These are phyloP conservation scores for Nothocercus julius DNA, from an alignment of 2,113 vertebrate genomes.

Conservation along the genomic window DNA sequence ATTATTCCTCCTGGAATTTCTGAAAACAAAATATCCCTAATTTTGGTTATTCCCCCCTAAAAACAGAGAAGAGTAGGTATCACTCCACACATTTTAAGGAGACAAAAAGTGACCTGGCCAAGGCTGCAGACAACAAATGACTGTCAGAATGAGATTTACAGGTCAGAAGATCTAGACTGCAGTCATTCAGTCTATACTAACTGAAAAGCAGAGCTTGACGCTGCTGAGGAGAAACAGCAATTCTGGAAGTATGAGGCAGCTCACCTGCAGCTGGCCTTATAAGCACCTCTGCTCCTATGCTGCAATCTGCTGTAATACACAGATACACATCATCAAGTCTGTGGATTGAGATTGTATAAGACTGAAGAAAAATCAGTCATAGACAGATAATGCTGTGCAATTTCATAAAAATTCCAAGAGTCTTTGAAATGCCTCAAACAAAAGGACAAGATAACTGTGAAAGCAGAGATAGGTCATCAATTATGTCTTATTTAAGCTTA, in stretches of 20 bases:
- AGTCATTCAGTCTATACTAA: neutral
- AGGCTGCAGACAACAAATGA: neutral
- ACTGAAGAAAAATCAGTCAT: neutral
- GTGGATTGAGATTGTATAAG: neutral
- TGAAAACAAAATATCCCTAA: neutral
- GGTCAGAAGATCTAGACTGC: neutral
- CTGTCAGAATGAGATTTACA: neutral
- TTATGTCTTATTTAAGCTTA: neutral
- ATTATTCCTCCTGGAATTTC: neutral
- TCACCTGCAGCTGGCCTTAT: neutral
- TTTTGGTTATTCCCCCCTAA: neutral
- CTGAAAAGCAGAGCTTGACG: neutral
- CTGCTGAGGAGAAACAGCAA: neutral
- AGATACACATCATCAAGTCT: neutral
- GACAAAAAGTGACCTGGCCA: neutral
- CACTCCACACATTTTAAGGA: neutral
- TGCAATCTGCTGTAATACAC: neutral
- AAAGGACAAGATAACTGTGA: rapidly evolving
- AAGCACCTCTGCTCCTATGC: neutral
- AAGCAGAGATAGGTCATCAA: neutral
- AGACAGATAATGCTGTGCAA: neutral
- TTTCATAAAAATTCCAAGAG: neutral
- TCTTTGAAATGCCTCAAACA: neutral
- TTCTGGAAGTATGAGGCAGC: neutral
- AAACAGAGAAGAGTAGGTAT: neutral